Percentiles rank a stretch among this genome's conserved stretches.
phyloP scores from a whole-genome alignment of 2,113 vertebrate species.

The Hepsetus odoe region DNA sequence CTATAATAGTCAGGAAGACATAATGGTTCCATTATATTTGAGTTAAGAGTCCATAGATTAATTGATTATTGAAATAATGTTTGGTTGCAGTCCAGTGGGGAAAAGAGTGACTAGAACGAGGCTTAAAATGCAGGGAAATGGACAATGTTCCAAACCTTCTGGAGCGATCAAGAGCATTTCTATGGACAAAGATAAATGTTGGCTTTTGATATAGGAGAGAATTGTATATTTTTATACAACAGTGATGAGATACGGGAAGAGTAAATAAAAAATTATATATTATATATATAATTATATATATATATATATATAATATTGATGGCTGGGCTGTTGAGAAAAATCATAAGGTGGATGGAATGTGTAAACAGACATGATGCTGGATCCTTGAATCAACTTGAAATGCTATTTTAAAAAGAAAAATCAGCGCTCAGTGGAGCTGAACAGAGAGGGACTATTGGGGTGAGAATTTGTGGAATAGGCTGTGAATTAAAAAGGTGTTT shows the following conservation, averaged over 20 bases:
- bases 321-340: slow-evolving; percentile 47
- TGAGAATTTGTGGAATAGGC: slow-evolving; percentile 6
- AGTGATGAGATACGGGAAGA: slow-evolving; percentile 66
- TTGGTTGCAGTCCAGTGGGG: slow-evolving; percentile 3
- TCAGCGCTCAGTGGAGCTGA: background rate
- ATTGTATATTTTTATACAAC: slow-evolving; percentile 83
- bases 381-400: slow-evolving; percentile 58
- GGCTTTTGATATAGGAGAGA: slow-evolving; percentile 76
- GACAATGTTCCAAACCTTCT: slow-evolving; percentile 28
- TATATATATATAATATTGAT: slow-evolving; percentile 77
- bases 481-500: slow-evolving; percentile 65
- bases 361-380: slow-evolving; percentile 66
- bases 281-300: slow-evolving; percentile 34
- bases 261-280: background rate
- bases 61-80: background rate
- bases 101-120: slow-evolving; percentile 57
- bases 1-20: too few species aligned
- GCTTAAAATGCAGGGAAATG: background rate
- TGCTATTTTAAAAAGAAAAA: too few species aligned
- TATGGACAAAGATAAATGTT: slow-evolving; percentile 10
- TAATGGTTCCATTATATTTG: background rate
- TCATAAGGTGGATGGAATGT: slow-evolving; percentile 45
- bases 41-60: background rate
- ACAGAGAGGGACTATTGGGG: background rate
- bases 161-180: background rate